Conservation (phyloP, 1,140 invertebrate species). For the Augochlora pura region DNA sequence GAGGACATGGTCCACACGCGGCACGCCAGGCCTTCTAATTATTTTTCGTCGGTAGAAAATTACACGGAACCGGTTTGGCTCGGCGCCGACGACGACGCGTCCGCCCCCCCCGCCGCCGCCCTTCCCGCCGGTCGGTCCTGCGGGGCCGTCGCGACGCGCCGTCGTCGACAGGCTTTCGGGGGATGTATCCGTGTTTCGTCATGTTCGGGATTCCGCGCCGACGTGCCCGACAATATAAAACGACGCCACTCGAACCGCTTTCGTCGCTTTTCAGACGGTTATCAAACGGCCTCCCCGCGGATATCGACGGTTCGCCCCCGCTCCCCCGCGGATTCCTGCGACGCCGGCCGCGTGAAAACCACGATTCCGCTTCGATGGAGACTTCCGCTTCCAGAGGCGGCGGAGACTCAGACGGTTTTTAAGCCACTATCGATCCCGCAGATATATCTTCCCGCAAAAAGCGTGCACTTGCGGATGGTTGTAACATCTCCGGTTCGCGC, state of each 20-base stretch:
- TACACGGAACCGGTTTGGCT: constrained; percentile 21
- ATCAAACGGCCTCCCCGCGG: constrained; percentile 1
- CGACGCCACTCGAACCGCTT: constrained; percentile 15
- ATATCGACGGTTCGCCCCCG: constrained; percentile 30
- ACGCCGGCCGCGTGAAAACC: constrained; percentile 13
- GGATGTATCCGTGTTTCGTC: constrained; percentile 2
- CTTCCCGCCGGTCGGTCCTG: not conserved
- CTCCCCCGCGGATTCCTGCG: not conserved
- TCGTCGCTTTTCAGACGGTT: constrained; percentile 9
- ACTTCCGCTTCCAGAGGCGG: not conserved
- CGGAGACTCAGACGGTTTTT: not conserved
- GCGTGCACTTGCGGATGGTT: too few species aligned
- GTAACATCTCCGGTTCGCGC: too few species aligned
- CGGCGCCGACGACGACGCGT: not conserved
- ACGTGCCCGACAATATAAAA: constrained; percentile 17
- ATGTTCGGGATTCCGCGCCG: not conserved
- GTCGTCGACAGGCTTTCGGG: constrained; percentile 2
- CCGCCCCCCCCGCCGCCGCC: too few species aligned
- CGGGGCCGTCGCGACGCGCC: not conserved
- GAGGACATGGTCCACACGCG: constrained; percentile 19
- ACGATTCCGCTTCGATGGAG: constrained; percentile 16
- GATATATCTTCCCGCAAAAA: too few species aligned
- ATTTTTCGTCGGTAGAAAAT: constrained; percentile 52
- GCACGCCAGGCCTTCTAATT: constrained; percentile 42
- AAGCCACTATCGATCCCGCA: too few species aligned